Conservation (phyloP, 1,140 invertebrate genomes). For the Pogonomyrmex californicus region DNA sequence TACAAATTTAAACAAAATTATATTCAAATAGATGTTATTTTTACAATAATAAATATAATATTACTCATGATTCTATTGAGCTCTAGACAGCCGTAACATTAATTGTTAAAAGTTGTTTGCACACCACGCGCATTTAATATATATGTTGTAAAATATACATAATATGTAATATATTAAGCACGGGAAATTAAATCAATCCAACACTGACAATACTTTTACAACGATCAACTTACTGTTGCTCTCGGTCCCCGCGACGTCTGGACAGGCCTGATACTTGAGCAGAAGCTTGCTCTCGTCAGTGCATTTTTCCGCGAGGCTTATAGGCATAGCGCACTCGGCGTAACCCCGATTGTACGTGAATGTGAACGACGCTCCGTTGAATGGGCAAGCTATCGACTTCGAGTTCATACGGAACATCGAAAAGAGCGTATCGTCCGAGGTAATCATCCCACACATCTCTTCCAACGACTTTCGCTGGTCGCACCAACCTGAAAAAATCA, state of each 20-base stretch:
- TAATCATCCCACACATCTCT: conserved; percentile 90
- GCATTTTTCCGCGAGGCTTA: conserved; percentile 89
- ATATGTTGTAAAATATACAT: background rate
- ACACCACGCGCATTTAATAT: background rate
- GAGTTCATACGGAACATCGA: conserved; percentile 92
- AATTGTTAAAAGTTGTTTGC: background rate
- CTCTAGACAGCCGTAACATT: background rate
- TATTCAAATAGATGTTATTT: background rate
- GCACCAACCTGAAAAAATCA: conserved; percentile 88
- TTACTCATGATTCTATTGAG: background rate
- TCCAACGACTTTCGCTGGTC: conserved; percentile 83
- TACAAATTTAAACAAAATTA: background rate
- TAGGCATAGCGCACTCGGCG: conserved; percentile 88
- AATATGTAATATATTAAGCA: background rate
- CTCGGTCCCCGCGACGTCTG: conserved; percentile 88
- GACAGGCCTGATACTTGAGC: conserved; percentile 90
- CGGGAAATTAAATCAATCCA: background rate
- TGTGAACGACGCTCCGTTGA: conserved; percentile 92
- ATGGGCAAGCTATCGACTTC: conserved; percentile 90
- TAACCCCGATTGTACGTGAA: conserved; percentile 92
- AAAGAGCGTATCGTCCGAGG: conserved; percentile 91
- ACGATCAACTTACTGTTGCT: conserved; percentile 84
- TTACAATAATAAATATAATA: background rate
- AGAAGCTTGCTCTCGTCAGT: conserved; percentile 89
- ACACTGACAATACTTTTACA: background rate